Conservation (phyloP, 2,797 vertebrate genomes). For the Parotocinclus haroldoi region DNA sequence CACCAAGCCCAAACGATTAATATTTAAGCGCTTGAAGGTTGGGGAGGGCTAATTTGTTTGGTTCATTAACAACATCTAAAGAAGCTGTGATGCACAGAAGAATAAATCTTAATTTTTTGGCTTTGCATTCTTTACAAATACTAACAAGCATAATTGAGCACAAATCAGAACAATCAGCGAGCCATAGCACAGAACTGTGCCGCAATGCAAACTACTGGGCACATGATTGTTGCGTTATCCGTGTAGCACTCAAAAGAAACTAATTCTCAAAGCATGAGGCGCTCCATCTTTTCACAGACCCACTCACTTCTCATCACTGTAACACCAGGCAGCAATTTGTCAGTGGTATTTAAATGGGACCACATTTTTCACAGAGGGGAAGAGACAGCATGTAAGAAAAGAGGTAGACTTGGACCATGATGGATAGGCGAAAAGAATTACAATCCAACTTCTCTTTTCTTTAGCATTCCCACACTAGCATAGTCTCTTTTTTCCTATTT, state of each 20-base stretch:
- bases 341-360: constrained; percentile 56
- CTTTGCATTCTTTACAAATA: constrained; percentile 22
- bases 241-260: constrained; percentile 49
- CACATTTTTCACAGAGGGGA: constrained; percentile 60
- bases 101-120: constrained; percentile 30
- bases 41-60: not conserved
- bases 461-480: constrained; percentile 30
- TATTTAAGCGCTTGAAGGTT: too few species aligned
- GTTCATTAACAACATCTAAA: constrained; percentile 29
- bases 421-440: too few species aligned
- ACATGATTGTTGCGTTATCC: constrained; percentile 51
- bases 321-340: constrained; percentile 66
- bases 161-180: not conserved
- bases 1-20: too few species aligned
- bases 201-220: constrained; percentile 34
- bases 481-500: not conserved
- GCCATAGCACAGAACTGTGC: constrained; percentile 36
- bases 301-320: constrained; percentile 40
- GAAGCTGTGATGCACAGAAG: constrained; percentile 8
- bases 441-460: constrained; percentile 43
- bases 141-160: constrained; percentile 34
- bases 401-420: constrained; percentile 21
- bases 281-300: constrained; percentile 49
- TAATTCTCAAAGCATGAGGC: constrained; percentile 53
- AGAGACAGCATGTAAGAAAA: constrained; percentile 52